Percentiles rank a stretch among this genome's conserved stretches.
Conservation (phyloP, 2,113 vertebrate genomes). For the Percina caprodes region DNA sequence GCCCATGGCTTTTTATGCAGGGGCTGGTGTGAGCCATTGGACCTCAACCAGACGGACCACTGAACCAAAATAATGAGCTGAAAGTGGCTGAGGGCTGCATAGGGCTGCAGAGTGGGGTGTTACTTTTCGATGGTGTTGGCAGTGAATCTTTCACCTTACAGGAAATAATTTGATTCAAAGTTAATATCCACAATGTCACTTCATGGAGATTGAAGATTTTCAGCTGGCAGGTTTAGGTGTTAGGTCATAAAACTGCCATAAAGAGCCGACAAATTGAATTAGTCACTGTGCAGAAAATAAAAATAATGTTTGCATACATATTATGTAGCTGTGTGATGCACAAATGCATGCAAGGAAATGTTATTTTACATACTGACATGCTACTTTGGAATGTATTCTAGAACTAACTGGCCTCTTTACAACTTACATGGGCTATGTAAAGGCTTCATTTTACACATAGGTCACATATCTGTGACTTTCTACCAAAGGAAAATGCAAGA, state of each 20-base stretch:
- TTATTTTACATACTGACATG: not conserved
- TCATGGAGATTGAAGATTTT: conserved; percentile 14
- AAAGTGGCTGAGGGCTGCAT: conserved; percentile 55
- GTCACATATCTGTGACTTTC: not conserved
- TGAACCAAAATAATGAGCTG: conserved; percentile 75
- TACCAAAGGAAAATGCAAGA: not conserved
- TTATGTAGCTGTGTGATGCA: not conserved
- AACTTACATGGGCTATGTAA: not conserved
- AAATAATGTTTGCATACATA: not conserved
- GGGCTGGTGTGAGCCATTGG: conserved; percentile 47
- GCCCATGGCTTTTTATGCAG: conserved; percentile 48
- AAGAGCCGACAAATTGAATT: not conserved
- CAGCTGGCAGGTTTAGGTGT: not conserved
- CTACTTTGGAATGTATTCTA: not conserved
- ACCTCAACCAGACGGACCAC: conserved; percentile 68
- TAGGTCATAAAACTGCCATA: not conserved
- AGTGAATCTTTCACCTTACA: conserved; percentile 34
- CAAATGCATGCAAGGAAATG: not conserved
- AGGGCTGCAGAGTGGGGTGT: conserved; percentile 46
- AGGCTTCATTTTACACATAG: not conserved
- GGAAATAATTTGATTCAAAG: conserved; percentile 27
- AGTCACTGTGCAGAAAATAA: not conserved
- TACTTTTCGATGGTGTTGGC: conserved; percentile 29
- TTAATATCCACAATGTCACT: conserved; percentile 17
- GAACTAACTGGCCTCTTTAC: not conserved